Percentiles rank a stretch among this genome's conserved stretches.
Evolutionary conservation across 2,113 vertebrate species (phyloP).

Genomic region (Scomber colias): DNA sequence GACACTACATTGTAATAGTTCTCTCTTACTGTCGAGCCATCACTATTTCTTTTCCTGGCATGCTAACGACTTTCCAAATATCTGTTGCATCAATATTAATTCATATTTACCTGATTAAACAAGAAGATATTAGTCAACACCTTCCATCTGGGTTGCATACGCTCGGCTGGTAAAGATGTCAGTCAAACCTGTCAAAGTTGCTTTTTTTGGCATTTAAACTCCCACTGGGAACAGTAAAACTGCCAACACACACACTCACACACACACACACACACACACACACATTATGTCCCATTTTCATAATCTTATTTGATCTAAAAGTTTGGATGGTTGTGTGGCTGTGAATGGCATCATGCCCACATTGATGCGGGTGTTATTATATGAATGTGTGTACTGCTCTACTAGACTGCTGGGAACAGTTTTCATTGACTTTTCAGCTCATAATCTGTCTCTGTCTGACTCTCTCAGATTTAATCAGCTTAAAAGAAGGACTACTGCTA

Average conservation of each 20-base stretch:
- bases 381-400: not conserved
- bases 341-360: not conserved
- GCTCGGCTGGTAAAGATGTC: constrained; percentile 8
- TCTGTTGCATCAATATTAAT: not conserved
- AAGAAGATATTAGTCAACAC: not conserved
- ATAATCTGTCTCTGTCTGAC: constrained; percentile 33
- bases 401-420: constrained; percentile 20
- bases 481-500: constrained; percentile 22
- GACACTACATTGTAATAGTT: not conserved
- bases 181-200: constrained; percentile 24
- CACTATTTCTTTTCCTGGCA: not conserved
- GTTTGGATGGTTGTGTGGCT: constrained; percentile 6
- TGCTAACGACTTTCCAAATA: not conserved
- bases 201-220: not conserved
- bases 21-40: not conserved
- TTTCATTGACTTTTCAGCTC: constrained; percentile 52
- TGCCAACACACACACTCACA: not conserved
- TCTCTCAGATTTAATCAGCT: constrained; percentile 47
- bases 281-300: too few relatives aligned
- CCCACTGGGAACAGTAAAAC: constrained; percentile 11
- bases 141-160: constrained; percentile 9
- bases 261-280: too few relatives aligned
- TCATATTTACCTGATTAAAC: not conserved
- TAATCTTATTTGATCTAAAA: not conserved
- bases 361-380: not conserved